These are phyloP conservation scores for Vandiemenella viatica DNA, from an alignment of 2,888 invertebrate genomes.

Conservation along the genomic window DNA sequence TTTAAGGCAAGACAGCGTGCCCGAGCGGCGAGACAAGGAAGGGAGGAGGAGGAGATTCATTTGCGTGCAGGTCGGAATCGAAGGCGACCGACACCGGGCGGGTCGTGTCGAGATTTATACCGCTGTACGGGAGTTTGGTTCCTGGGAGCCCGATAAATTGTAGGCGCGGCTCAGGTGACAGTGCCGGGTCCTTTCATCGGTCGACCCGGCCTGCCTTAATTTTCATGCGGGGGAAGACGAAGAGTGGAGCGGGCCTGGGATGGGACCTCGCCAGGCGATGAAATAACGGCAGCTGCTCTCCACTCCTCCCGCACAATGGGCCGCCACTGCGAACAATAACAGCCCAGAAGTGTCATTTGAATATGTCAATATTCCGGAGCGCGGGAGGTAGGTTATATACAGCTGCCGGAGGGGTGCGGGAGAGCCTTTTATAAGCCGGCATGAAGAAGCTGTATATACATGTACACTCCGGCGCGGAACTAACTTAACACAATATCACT, in stretches of 20 bases:
- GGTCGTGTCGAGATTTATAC: not conserved
- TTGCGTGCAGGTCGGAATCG: not conserved
- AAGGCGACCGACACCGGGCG: not conserved
- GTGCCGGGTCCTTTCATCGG: not conserved
- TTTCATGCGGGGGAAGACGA: not conserved
- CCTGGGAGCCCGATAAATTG: not conserved
- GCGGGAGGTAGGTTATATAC: conserved; percentile 8
- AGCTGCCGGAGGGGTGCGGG: conserved; percentile 2
- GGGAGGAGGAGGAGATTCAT: not conserved
- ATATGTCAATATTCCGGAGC: conserved; percentile 15
- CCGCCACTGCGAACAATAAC: conserved; percentile 12
- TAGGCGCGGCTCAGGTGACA: not conserved
- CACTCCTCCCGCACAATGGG: not conserved
- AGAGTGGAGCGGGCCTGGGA: not conserved
- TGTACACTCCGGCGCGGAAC: conserved; percentile 4
- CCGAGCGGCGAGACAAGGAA: too few relatives aligned
- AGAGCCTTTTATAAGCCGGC: conserved; percentile 2
- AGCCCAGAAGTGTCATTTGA: conserved; percentile 14
- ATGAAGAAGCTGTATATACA: too few relatives aligned
- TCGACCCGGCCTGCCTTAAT: too few relatives aligned
- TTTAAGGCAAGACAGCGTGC: too few relatives aligned
- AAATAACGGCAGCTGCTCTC: not conserved
- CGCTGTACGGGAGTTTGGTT: not conserved
- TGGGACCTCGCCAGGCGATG: not conserved
- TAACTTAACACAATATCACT: conserved; percentile 15